Percentiles rank a stretch among this genome's conserved stretches.
phyloP scores from a whole-genome alignment of 2,113 vertebrate species.

The Poeciliopsis prolifica region DNA sequence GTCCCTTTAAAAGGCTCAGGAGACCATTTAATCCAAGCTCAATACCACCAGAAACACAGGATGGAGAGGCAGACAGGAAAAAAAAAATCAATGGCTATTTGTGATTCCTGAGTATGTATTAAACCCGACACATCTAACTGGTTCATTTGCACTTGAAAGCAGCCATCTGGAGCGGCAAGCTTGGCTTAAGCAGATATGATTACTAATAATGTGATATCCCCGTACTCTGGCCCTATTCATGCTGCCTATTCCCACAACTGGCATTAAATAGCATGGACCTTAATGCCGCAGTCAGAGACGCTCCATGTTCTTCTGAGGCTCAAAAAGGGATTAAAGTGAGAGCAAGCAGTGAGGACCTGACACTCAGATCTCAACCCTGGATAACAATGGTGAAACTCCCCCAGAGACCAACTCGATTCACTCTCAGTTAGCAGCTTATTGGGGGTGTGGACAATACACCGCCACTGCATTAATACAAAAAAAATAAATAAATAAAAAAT shows the following conservation, averaged over 20 bases:
- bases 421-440: conserved; percentile 63
- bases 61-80: conserved; percentile 82
- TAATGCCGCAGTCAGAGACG: conserved; percentile 73
- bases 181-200: conserved; percentile 99
- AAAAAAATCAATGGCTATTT: conserved; percentile 99
- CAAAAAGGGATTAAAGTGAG: conserved; percentile 82
- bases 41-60: conserved; percentile 98
- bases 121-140: conserved; percentile 99
- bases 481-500: conserved; percentile 50
- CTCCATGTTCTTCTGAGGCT: conserved; percentile 77
- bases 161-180: conserved; percentile 99
- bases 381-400: conserved; percentile 67
- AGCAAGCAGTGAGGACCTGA: conserved; percentile 80
- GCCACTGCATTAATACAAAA: conserved; percentile 63
- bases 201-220: conserved; percentile 99
- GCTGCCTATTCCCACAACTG: conserved; percentile 93
- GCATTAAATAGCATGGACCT: conserved; percentile 89
- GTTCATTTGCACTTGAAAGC: conserved; percentile 99
- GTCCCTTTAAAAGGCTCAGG: conserved; percentile 97
- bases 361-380: conserved; percentile 67
- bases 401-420: conserved; percentile 57
- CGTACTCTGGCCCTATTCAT: conserved; percentile 95
- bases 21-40: conserved; percentile 99
- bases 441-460: conserved; percentile 66
- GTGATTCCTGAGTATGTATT: conserved; percentile 99